Evolutionary conservation across 2,113 vertebrate genomes (phyloP).

Genomic region (Ictalurus punctatus): DNA sequence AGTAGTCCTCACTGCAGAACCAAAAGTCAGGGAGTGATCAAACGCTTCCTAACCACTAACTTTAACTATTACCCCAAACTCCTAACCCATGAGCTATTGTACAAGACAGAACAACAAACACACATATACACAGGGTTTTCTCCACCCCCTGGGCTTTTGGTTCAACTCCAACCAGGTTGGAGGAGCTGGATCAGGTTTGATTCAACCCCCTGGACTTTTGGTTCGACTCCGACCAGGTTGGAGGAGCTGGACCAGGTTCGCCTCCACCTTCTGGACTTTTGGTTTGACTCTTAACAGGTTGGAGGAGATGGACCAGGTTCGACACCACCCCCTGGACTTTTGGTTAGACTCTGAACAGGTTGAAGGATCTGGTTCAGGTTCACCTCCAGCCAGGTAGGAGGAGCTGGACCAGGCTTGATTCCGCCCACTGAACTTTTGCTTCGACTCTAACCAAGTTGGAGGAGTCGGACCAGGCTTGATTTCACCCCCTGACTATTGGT

Average conservation of each 20-base stretch:
- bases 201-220: not conserved
- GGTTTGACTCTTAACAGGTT: not conserved
- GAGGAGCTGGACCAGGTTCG: not conserved
- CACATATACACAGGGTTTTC: not conserved
- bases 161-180: not conserved
- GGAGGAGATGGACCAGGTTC: not conserved
- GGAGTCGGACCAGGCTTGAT: not conserved
- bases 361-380: not conserved
- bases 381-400: not conserved
- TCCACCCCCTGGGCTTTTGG: not conserved
- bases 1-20: not conserved
- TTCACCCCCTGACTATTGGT: not conserved
- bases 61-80: not conserved
- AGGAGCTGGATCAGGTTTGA: not conserved
- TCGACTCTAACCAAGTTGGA: not conserved
- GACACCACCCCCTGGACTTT: not conserved
- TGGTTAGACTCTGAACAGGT: too few relatives aligned
- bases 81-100: not conserved
- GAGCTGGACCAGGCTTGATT: too few relatives aligned
- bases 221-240: not conserved
- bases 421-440: not conserved
- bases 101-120: not conserved
- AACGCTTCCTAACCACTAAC: not conserved
- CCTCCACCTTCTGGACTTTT: rapidly evolving
- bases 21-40: not conserved